Base-by-base conservation (phyloP, 2,888 invertebrate species). In the Apocheima hispidaria region DNA sequence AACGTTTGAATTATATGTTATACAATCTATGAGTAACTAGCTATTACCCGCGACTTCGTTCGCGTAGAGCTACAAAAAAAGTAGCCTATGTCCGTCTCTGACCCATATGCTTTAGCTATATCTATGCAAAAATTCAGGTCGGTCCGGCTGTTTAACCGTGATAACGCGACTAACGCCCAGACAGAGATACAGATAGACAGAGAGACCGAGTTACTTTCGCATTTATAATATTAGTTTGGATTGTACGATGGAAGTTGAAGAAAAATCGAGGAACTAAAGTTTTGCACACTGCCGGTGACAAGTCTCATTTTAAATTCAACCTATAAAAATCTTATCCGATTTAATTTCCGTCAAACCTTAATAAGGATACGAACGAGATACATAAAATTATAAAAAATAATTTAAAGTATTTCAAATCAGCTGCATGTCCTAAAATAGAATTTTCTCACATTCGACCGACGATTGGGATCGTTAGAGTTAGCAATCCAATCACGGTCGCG, bases 381-480 rank as follows among this genome's bases (percentile, higher is more conserved):
- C 35, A 21, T 33, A 54, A 44, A 44, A 56, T 41, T n/a, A 30
- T 16, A 20, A 10, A 26, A 51, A 26, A 21, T 26, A 40, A 16
- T 18, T 2, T 30, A 14, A 46, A 20, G n/a, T 28, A 46, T 59
- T 38, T 23, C 14, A 41, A 36, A 60, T 43, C 50, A 44, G 38
- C 55, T 52, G 44, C 43, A 56, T 44, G 48, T 56, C 61, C 56
- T 56, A 35, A 61, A 52, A 51, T 21, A 30, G 54, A 14, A 38
- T 36, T 38, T 54, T 49, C 38, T 48, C 30, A 44, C 43, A 58
- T 55, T 55, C 40, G 18, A 38, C 40, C 48, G 63, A 55, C 56
- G 65, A 60, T 67, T 63, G 44, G 61, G 62, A 65, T 65, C 61
- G 54, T 63, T 65, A 63, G 69, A 53, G 40, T 65, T 55, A 41